A percentile compares a stretch with the other conserved stretches of the same genome.
Evolutionary conservation across 2,888 invertebrate genomes (phyloP).

Genomic region (Clusia tigrina): DNA sequence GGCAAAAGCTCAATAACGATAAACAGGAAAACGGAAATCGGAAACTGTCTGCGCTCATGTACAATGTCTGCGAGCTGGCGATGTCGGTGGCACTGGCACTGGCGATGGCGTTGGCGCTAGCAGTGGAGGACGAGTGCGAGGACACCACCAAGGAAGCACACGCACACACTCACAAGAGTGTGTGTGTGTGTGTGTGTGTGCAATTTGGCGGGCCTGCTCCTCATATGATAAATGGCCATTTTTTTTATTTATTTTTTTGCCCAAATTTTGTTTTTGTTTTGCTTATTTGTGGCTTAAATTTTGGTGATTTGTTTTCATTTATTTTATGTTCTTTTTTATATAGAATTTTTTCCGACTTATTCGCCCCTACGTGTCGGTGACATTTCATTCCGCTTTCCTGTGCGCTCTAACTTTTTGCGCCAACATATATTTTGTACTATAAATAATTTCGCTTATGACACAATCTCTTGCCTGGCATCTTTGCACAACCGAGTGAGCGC

Average conservation of each 20-base stretch:
- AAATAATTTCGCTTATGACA: background rate
- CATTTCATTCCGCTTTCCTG: background rate
- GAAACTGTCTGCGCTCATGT: slow-evolving; percentile 34
- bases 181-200: too few relatives aligned
- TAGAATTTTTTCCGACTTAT: slow-evolving; percentile 21
- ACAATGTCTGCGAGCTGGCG: background rate
- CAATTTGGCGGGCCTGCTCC: slow-evolving; percentile 44
- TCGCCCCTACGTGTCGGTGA: background rate
- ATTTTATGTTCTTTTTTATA: slow-evolving; percentile 24
- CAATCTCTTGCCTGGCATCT: background rate
- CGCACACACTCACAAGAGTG: background rate
- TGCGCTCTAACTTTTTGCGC: background rate
- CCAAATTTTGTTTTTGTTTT: slow-evolving; percentile 11
- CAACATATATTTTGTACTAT: background rate
- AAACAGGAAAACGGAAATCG: slow-evolving; percentile 61
- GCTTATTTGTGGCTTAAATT: background rate
- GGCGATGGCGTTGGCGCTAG: background rate
- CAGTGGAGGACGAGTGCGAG: background rate
- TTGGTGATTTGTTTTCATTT: slow-evolving; percentile 31
- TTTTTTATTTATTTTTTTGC: slow-evolving; percentile 32
- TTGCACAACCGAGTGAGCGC: too few relatives aligned
- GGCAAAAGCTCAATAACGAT: slow-evolving; percentile 54
- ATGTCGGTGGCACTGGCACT: background rate
- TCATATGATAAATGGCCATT: slow-evolving; percentile 55
- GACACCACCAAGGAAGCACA: background rate